Percentiles rank a stretch among this genome's conserved stretches.
phyloP scores from a whole-genome alignment of 2,797 vertebrate species.

The Acipenser ruthenus region DNA sequence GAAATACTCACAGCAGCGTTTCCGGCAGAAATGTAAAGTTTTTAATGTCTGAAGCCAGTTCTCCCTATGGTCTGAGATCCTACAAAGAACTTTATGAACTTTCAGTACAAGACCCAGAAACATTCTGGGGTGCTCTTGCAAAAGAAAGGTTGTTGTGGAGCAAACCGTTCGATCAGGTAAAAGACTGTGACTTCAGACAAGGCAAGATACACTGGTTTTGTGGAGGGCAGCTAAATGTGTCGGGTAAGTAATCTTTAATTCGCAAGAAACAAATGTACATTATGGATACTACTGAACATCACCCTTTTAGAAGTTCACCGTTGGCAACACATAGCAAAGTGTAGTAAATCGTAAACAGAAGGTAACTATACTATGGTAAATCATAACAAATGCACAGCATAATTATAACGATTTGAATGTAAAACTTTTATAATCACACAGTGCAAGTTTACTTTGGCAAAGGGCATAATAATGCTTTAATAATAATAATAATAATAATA shows the following conservation, averaged over 20 bases:
- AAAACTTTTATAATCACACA: too few relatives aligned
- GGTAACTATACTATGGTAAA: too few relatives aligned
- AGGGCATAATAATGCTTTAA: too few relatives aligned
- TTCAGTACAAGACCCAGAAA: constrained; percentile 56
- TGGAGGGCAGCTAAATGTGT: constrained; percentile 82
- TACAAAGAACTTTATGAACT: constrained; percentile 51
- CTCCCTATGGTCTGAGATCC: constrained; percentile 31
- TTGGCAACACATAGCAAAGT: too few relatives aligned
- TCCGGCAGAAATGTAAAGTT: constrained; percentile 39
- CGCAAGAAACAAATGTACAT: too few relatives aligned
- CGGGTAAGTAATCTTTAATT: constrained; percentile 59
- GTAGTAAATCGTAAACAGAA: too few relatives aligned
- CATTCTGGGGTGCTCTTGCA: constrained; percentile 76
- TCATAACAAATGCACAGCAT: too few relatives aligned
- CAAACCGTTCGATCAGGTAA: constrained; percentile 60
- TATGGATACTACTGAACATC: too few relatives aligned
- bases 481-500: too few relatives aligned
- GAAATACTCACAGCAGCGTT: constrained; percentile 20
- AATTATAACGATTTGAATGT: too few relatives aligned
- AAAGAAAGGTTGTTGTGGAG: constrained; percentile 71
- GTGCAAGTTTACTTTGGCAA: too few relatives aligned
- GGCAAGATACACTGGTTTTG: constrained; percentile 75
- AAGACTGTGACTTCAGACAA: constrained; percentile 55
- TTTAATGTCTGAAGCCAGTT: constrained; percentile 27
- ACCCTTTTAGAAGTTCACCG: too few relatives aligned